Conservation (phyloP, 2,888 invertebrate genomes). For the Dorcus hopei region DNA sequence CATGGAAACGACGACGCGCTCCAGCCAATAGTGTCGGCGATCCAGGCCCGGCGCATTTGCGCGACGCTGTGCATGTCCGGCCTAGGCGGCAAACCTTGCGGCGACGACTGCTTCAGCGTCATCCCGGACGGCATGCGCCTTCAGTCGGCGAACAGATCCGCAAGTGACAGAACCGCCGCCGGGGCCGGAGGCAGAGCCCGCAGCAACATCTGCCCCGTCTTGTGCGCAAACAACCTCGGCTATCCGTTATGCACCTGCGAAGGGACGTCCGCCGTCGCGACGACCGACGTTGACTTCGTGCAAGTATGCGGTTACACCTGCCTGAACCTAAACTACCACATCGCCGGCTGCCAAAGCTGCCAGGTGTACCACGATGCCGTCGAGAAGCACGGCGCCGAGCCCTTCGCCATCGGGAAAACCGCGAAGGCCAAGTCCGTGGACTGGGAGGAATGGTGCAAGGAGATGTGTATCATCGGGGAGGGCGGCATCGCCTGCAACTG, state of each 20-base stretch:
- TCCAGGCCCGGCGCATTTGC: conserved; percentile 46
- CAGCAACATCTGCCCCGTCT: conserved; percentile 56
- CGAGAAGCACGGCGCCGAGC: background rate
- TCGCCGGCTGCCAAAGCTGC: conserved; percentile 51
- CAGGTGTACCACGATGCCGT: conserved; percentile 9
- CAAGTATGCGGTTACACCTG: conserved; percentile 57
- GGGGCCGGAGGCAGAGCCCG: conserved; percentile 50
- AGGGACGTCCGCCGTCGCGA: conserved; percentile 25
- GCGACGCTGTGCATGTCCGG: conserved; percentile 46
- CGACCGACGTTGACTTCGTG: conserved; percentile 44
- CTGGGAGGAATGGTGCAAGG: conserved; percentile 65
- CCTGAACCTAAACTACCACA: conserved; percentile 36
- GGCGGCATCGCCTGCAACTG: conserved; percentile 77
- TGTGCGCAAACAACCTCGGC: conserved; percentile 60
- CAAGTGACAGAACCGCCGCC: conserved; percentile 24
- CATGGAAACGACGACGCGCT: conserved; percentile 35
- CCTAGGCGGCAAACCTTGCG: conserved; percentile 58
- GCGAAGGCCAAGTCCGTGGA: conserved; percentile 38
- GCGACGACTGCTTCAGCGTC: conserved; percentile 52
- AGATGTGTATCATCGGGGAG: conserved; percentile 64
- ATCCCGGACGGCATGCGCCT: conserved; percentile 47
- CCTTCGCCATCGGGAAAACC: background rate
- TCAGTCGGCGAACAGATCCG: conserved; percentile 28
- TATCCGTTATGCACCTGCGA: conserved; percentile 55
- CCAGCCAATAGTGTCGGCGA: conserved; percentile 41